Base-by-base conservation (phyloP, 1,140 invertebrate genomes). In the Camponotus floridanus region DNA sequence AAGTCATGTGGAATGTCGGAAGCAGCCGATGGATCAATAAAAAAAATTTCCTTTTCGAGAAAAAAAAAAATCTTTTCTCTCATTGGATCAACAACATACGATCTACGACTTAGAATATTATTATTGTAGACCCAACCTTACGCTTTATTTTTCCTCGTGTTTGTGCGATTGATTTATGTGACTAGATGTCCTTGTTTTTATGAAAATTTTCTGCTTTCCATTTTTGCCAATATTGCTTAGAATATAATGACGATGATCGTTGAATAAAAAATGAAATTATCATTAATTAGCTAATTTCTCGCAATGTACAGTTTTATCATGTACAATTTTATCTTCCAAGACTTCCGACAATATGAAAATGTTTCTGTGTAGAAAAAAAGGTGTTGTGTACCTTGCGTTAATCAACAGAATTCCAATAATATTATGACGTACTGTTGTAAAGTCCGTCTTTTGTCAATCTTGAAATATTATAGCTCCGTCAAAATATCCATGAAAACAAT, bases 201-300 rank as follows among this genome's bases (percentile, higher is more conserved):
- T 4, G 26, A 11, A 78, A 65, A 65, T 0, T n/a, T n/a, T n/a
- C 6, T 6, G 11, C 3, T 13, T 5, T 45, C 42, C 9, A 31
- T 11, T 78, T 45, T 31, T 76, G 26, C 26, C 55, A 39, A 15
- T 36, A 21, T 59, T 33, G n/a, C 13, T 36, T 18, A 26, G 21
- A 39, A n/a, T 18, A 15, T 39, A 39, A n/a, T 18, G 13, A 13
- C 13, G 2, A 48, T 26, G 13, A 5, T 74, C 0, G 21, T 76
- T 57, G 6, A 59, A 57, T 76, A 57, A 74, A 57, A 57, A 74
- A 57, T 39, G 26, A 11, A 26, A 61, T 2, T 61, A 55, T 26
- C 55, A 42, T 36, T n/a, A 51, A 51, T 39, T n/a, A 8, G 4
- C 2, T 2, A 1, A 21, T 6, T 26, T 26, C 13, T 39, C n/a